A percentile compares a stretch with the other conserved stretches of the same genome.
phyloP scores from a whole-genome alignment of 2,113 vertebrate genomes.

The Prolemur simus region DNA sequence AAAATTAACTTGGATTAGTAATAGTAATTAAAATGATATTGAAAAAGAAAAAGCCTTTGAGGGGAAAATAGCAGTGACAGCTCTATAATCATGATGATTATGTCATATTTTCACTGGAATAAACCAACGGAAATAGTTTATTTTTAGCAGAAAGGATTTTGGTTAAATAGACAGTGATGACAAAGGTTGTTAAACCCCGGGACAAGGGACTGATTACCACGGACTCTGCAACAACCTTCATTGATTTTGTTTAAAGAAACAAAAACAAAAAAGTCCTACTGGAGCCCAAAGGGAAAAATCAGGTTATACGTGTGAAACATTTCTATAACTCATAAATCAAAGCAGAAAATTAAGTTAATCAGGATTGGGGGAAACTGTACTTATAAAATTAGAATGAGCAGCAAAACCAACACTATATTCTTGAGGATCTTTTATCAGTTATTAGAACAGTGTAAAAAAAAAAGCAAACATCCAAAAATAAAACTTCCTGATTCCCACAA shows the following conservation, averaged over 20 bases:
- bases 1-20: slow-evolving; percentile 65
- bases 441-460: not conserved
- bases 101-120: slow-evolving; percentile 16
- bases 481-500: slow-evolving; percentile 33
- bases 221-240: not conserved
- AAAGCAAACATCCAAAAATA: slow-evolving; percentile 33
- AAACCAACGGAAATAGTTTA: slow-evolving; percentile 37
- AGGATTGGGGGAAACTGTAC: not conserved
- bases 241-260: not conserved
- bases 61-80: not conserved
- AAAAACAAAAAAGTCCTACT: not conserved
- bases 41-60: slow-evolving; percentile 29
- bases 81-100: not conserved
- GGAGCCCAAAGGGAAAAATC: not conserved
- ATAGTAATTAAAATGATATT: not conserved
- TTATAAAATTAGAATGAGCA: slow-evolving; percentile 17
- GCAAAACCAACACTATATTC: not conserved
- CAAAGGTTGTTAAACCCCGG: slow-evolving; percentile 1
- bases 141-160: slow-evolving; percentile 18
- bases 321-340: slow-evolving; percentile 40
- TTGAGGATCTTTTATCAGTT: not conserved
- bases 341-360: slow-evolving; percentile 41
- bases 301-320: not conserved
- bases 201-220: slow-evolving; percentile 23
- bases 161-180: slow-evolving; percentile 21